A percentile compares a stretch with the other conserved stretches of the same genome.
phyloP scores from a whole-genome alignment of 2,797 vertebrate genomes.

The Gallirallus australis region DNA sequence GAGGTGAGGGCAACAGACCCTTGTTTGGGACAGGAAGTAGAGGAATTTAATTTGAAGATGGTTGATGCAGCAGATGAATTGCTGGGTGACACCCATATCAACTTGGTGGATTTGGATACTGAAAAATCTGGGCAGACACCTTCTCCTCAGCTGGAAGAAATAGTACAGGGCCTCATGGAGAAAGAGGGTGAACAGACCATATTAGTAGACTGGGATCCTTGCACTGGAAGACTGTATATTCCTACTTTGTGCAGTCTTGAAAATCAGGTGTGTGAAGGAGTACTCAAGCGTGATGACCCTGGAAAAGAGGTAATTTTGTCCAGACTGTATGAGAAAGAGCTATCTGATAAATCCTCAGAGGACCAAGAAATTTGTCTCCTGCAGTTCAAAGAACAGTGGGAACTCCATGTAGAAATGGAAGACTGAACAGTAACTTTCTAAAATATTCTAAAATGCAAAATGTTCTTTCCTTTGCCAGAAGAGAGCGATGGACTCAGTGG shows the following conservation, averaged over 20 bases:
- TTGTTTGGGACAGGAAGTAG: slow-evolving; percentile 6
- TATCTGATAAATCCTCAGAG: background rate
- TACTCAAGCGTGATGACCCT: background rate
- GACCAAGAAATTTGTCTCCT: slow-evolving; percentile 62
- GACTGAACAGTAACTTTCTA: slow-evolving; percentile 31
- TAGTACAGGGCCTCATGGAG: background rate
- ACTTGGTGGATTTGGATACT: background rate
- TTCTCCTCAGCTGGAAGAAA: background rate
- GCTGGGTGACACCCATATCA: background rate
- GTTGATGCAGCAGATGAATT: background rate
- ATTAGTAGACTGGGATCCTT: slow-evolving; percentile 75
- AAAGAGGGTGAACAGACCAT: background rate
- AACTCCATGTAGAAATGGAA: slow-evolving; percentile 73
- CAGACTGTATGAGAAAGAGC: slow-evolving; percentile 41
- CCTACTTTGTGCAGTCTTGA: slow-evolving; percentile 41
- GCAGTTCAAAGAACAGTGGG: slow-evolving; percentile 78
- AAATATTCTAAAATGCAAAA: background rate
- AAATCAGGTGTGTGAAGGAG: background rate
- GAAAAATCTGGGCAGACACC: background rate
- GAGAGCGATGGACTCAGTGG: background rate
- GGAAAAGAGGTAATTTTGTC: slow-evolving; percentile 58
- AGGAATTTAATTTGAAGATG: background rate
- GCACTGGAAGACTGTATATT: slow-evolving; percentile 65
- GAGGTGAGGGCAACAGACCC: background rate
- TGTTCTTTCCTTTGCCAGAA: background rate